A percentile compares a stretch with the other conserved stretches of the same genome.
These are phyloP conservation scores for Hirudinaria manillensis DNA, from an alignment of 2,888 invertebrate genomes.

Conservation along the genomic window DNA sequence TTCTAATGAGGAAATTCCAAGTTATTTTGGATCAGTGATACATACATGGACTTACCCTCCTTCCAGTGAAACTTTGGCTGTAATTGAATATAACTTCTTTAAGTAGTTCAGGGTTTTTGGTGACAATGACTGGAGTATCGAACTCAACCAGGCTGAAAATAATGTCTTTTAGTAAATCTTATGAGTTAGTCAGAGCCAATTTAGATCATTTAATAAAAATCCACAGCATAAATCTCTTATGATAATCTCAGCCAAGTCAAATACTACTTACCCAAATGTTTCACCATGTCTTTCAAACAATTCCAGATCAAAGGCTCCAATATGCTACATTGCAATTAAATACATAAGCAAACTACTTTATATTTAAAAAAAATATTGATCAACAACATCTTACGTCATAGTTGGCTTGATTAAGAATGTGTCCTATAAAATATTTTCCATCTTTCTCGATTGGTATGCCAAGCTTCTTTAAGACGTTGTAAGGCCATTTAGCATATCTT, in stretches of 20 bases:
- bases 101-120: constrained; percentile 14
- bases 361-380: too few relatives aligned
- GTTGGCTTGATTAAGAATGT: background rate
- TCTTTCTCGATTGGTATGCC: constrained; percentile 5
- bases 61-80: constrained; percentile 3
- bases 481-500: constrained; percentile 13
- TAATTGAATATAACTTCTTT: constrained; percentile 11
- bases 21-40: background rate
- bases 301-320: constrained; percentile 15
- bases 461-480: background rate
- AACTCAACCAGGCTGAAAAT: constrained; percentile 4
- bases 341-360: too few relatives aligned
- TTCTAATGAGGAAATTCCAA: background rate
- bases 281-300: background rate
- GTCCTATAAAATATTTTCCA: constrained; percentile 23
- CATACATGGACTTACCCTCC: constrained; percentile 2
- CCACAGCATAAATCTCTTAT: background rate
- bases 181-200: background rate
- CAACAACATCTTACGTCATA: constrained; percentile 6
- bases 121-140: constrained; percentile 4
- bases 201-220: background rate
- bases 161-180: background rate
- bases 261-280: constrained; percentile 6
- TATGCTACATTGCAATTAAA: background rate
- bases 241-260: background rate